phyloP scores from a whole-genome alignment of 2,888 invertebrate species.

The Thymelicus acteon region DNA sequence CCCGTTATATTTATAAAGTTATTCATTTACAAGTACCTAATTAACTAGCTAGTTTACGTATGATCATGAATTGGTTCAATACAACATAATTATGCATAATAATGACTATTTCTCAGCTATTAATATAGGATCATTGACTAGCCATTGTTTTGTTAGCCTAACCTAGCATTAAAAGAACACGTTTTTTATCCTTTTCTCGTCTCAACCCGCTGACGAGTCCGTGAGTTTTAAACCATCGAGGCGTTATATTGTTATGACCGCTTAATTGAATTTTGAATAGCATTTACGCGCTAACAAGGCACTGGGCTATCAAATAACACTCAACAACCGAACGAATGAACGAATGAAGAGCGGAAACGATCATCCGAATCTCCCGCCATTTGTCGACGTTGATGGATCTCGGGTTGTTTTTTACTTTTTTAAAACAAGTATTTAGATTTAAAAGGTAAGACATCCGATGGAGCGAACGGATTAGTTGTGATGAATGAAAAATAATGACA shows the following conservation, averaged over 20 bases:
- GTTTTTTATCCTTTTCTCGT: constrained; percentile 15
- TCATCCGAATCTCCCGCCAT: constrained; percentile 45
- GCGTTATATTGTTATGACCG: constrained; percentile 49
- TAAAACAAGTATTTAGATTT: constrained; percentile 21
- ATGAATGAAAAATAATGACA: constrained; percentile 36
- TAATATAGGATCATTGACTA: too few species aligned
- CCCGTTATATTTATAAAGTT: too few species aligned
- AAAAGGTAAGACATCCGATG: constrained; percentile 25
- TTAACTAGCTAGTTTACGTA: too few species aligned
- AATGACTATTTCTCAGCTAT: too few species aligned
- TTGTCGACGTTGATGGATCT: constrained; percentile 50
- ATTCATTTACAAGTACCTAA: too few species aligned
- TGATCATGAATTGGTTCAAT: too few species aligned
- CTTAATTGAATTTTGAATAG: constrained; percentile 65
- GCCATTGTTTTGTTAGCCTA: neutral
- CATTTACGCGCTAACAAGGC: constrained; percentile 61
- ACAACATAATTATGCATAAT: too few species aligned
- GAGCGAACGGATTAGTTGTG: constrained; percentile 28
- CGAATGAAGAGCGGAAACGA: constrained; percentile 45
- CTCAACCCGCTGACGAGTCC: constrained; percentile 31
- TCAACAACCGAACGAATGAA: constrained; percentile 49
- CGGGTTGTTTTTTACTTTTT: constrained; percentile 41
- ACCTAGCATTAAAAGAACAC: constrained; percentile 12
- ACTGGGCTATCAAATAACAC: constrained; percentile 66
- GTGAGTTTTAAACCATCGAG: constrained; percentile 33